phyloP scores from a whole-genome alignment of 2,888 invertebrate species.

The Plagodis pulveraria region DNA sequence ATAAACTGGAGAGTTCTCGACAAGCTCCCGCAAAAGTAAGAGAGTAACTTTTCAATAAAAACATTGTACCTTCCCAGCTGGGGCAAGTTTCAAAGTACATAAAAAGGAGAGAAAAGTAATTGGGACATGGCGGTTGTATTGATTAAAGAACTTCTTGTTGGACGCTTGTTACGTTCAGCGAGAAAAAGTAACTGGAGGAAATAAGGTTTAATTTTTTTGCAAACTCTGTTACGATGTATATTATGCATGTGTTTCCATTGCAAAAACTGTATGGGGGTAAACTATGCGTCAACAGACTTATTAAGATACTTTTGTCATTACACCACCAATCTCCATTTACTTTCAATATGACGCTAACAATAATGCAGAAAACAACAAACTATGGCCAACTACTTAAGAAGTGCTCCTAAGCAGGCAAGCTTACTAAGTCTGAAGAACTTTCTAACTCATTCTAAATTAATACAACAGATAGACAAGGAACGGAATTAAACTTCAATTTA shows the following conservation, averaged over 20 bases:
- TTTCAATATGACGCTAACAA: constrained; percentile 24
- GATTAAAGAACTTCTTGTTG: constrained; percentile 11
- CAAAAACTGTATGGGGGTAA: background rate
- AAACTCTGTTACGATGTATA: constrained; percentile 23
- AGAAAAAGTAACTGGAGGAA: constrained; percentile 6
- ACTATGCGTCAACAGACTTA: constrained; percentile 17
- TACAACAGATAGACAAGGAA: constrained; percentile 26
- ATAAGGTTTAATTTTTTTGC: constrained; percentile 17
- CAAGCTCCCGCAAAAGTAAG: constrained; percentile 20
- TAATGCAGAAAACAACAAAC: constrained; percentile 16
- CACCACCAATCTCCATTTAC: constrained; percentile 32
- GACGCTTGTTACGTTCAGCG: constrained; percentile 7
- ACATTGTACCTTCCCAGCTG: constrained; percentile 17
- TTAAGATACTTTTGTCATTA: constrained; percentile 20
- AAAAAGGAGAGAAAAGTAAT: constrained; percentile 27
- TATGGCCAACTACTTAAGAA: constrained; percentile 25
- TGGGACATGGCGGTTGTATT: constrained; percentile 26
- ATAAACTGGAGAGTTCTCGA: constrained; percentile 25
- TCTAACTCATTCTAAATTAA: constrained; percentile 35
- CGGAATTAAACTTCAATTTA: constrained; percentile 31
- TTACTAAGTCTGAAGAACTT: constrained; percentile 22
- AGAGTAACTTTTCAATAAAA: constrained; percentile 33
- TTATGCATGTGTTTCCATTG: constrained; percentile 15
- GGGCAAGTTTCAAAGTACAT: constrained; percentile 23
- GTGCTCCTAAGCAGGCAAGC: constrained; percentile 21